These are phyloP conservation scores for Calcarius lapponicus DNA, from an alignment of 2,797 vertebrate genomes.

Conservation along the genomic window DNA sequence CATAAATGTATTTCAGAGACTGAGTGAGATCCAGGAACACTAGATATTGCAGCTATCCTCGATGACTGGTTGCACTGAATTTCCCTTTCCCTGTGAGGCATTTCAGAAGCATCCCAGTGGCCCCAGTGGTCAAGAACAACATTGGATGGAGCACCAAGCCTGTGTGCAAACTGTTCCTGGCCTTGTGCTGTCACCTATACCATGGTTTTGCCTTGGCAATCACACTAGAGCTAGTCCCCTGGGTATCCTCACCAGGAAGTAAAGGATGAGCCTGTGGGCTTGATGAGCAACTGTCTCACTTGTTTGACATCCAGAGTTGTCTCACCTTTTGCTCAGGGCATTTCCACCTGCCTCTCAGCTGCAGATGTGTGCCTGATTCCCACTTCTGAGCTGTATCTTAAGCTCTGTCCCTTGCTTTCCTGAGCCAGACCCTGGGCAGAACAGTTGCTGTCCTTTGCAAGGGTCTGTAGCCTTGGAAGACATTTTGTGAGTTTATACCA, in stretches of 20 bases:
- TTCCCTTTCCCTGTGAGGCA: not conserved
- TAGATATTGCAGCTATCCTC: not conserved
- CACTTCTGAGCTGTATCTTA: not conserved
- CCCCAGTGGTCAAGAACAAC: not conserved
- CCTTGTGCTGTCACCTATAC: not conserved
- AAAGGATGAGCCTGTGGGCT: not conserved
- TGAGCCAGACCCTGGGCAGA: not conserved
- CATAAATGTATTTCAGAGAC: not conserved
- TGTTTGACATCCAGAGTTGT: not conserved
- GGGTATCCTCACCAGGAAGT: not conserved
- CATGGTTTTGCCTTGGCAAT: not conserved
- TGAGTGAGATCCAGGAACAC: constrained; percentile 20
- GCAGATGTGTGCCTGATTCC: not conserved
- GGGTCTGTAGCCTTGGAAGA: not conserved
- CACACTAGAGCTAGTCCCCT: not conserved
- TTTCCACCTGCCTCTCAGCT: not conserved
- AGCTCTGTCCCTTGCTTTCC: not conserved
- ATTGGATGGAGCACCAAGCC: not conserved
- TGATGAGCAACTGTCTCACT: not conserved
- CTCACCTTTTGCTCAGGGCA: not conserved
- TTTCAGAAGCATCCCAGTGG: not conserved
- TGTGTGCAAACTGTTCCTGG: not conserved
- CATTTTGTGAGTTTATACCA: not conserved
- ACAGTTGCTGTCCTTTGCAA: not conserved
- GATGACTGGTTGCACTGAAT: not conserved